phyloP scores from a whole-genome alignment of 2,797 vertebrate species.

The Gastrophryne carolinensis region DNA sequence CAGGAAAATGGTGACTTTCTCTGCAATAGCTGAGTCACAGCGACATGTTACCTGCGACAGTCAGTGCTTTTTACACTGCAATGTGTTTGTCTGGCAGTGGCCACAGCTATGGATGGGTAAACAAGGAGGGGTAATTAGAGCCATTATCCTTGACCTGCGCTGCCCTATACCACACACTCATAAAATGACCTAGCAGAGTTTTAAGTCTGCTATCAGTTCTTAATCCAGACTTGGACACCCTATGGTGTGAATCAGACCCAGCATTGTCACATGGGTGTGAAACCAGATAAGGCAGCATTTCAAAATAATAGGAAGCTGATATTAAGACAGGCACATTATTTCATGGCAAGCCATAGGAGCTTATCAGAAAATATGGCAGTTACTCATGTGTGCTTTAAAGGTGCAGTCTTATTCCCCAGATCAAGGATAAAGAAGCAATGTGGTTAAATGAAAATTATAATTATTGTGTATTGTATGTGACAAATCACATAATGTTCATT shows the following conservation, averaged over 20 bases:
- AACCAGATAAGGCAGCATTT: conserved; percentile 23
- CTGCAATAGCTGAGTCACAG: background rate
- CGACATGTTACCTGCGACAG: background rate
- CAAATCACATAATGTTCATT: no score
- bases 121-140: background rate
- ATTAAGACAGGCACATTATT: conserved; percentile 8
- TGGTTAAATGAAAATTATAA: no score
- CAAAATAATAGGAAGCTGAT: conserved; percentile 23
- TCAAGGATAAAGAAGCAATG: background rate
- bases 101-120: background rate
- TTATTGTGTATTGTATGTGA: no score
- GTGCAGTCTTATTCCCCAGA: conserved; percentile 3
- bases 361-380: conserved; percentile 34
- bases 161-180: background rate
- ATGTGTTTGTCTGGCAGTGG: background rate
- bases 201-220: background rate
- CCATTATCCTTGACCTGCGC: background rate
- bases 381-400: conserved; percentile 23
- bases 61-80: background rate
- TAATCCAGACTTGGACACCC: background rate
- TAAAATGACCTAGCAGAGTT: background rate
- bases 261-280: conserved; percentile 35
- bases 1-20: no score
- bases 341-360: conserved; percentile 6
- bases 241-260: conserved; percentile 22